Base-by-base conservation (phyloP, 1,140 invertebrate species). In the Asbolus verrucosus region DNA sequence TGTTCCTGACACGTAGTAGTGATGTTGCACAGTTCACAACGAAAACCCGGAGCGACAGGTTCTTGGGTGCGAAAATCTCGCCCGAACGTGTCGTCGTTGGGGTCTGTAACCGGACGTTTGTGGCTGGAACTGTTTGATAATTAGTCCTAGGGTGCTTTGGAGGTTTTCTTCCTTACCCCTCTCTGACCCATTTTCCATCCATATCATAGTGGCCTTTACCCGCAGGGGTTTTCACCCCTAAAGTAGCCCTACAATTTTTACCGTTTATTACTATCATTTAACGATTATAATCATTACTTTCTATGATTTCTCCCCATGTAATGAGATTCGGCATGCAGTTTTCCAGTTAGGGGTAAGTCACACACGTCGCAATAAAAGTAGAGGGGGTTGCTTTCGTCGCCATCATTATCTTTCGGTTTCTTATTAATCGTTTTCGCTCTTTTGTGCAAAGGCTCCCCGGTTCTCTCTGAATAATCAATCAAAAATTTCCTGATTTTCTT, bases 251-350 rank as follows among this genome's bases (percentile, higher is more conserved):
- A n/a, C n/a, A n/a, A n/a, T n/a, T n/a, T n/a, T n/a, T n/a, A n/a
- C n/a, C n/a, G n/a, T n/a, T n/a, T n/a, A n/a, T n/a, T n/a, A n/a
- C n/a, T n/a, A n/a, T n/a, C n/a, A n/a, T n/a, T n/a, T n/a, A n/a
- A n/a, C n/a, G n/a, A n/a, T n/a, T n/a, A n/a, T n/a, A n/a, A n/a
- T n/a, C n/a, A n/a, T n/a, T 76, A 81, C 76, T 79, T 73, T 72
- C 79, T 77, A 75, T 84, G 83, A 73, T 80, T 83, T 61, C 78
- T 82, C 0, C 83, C 83, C 60, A 79, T 72, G 54, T 82, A 84
- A 72, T 84, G 83, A 54, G 83, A 83, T 38, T 82, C 80, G 4
- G 83, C 83, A 68, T 84, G 83, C 1, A 79, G 70, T 60, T 76
- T 68, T 4, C 83, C 83, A 9, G 82, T 84, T 8, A 84, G 72